Evolutionary conservation across 2,113 vertebrate species (phyloP).

Genomic region (Platichthys flesus): DNA sequence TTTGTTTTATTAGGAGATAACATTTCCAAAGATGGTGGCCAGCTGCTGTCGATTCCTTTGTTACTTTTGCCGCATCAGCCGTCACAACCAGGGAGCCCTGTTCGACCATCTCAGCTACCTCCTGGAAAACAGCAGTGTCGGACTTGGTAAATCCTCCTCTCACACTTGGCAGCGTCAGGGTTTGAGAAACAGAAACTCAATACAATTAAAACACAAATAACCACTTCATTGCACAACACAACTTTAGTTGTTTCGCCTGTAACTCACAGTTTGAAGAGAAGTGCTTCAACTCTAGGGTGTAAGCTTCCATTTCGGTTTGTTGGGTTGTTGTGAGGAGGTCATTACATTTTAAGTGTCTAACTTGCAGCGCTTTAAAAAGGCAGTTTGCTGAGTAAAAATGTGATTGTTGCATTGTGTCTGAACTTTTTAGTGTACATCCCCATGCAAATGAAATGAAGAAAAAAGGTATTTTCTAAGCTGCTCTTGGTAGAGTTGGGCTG

Average conservation of each 20-base stretch:
- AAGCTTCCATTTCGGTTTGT: background rate
- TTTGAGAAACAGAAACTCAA: background rate
- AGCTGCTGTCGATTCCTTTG: slow-evolving; percentile 97
- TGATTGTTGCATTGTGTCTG: background rate
- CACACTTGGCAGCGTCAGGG: background rate
- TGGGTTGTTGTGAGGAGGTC: background rate
- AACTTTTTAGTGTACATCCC: background rate
- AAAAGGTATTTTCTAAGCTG: background rate
- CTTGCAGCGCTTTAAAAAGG: background rate
- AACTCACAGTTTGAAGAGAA: background rate
- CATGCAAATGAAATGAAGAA: background rate
- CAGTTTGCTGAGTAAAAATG: background rate
- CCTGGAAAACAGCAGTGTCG: slow-evolving; percentile 95
- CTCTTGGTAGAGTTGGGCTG: background rate
- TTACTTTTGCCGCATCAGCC: slow-evolving; percentile 97
- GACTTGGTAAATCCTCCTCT: slow-evolving; percentile 85
- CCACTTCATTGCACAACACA: background rate
- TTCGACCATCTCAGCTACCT: slow-evolving; percentile 98
- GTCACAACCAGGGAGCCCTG: slow-evolving; percentile 96
- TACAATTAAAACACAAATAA: background rate
- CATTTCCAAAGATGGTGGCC: slow-evolving; percentile 97
- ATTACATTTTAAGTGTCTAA: background rate
- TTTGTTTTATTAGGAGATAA: slow-evolving; percentile 85
- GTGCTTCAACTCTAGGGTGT: background rate
- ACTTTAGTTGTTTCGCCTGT: background rate